Percentiles rank a stretch among this genome's conserved stretches.
These are phyloP conservation scores for Philotrypesis tridentata DNA, from an alignment of 1,140 invertebrate species.

Conservation along the genomic window DNA sequence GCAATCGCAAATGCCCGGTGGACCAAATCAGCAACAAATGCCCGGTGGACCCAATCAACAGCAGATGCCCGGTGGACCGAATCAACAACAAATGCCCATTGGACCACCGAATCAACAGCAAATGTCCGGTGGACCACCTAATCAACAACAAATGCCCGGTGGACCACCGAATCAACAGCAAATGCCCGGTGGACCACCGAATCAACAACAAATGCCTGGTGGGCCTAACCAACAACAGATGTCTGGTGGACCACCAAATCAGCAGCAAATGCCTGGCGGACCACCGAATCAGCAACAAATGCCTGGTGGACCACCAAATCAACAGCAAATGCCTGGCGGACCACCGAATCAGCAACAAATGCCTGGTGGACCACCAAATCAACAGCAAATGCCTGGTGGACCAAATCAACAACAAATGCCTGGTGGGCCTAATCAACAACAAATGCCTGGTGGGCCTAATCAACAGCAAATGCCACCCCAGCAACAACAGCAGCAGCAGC, in stretches of 20 bases:
- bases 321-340: conserved; percentile 45
- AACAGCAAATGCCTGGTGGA: conserved; percentile 45
- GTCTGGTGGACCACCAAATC: too few species aligned
- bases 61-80: too few species aligned
- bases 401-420: conserved; percentile 44
- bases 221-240: conserved; percentile 50
- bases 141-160: conserved; percentile 42
- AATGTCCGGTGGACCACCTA: too few species aligned
- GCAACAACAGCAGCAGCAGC: too few species aligned
- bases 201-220: conserved; percentile 42
- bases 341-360: conserved; percentile 46
- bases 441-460: conserved; percentile 44
- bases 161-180: conserved; percentile 49
- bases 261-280: conserved; percentile 40
- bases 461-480: conserved; percentile 46
- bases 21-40: conserved; percentile 39
- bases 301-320: conserved; percentile 42
- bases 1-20: conserved; percentile 45
- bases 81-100: conserved; percentile 42
- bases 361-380: conserved; percentile 42
- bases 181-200: too few species aligned
- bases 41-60: conserved; percentile 50
- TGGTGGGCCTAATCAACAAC: conserved; percentile 45
- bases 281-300: too few species aligned
- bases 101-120: conserved; percentile 49